Evolutionary conservation across 2,888 invertebrate species (phyloP), one percentile per base, ranked within the genome.

Genomic region (Cerastoderma edule): DNA sequence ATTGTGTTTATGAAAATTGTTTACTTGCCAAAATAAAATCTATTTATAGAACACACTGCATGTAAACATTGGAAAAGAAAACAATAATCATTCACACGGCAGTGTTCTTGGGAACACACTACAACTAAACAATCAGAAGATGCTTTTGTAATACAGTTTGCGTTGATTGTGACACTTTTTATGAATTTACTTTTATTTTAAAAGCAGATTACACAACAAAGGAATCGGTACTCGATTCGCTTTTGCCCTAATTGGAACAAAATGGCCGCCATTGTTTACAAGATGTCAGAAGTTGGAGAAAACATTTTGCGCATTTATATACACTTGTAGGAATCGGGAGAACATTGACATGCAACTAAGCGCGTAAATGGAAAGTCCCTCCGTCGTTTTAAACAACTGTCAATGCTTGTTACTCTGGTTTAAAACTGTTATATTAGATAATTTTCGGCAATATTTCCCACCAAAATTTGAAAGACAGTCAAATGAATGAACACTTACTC

Each of bases 401-500:
- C 72, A 72, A 1, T 4, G 19, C 22, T 39, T 8, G 10, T 22
- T 24, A 24, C 5, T 8, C 5, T 3, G 27, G 60, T 24, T 39
- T 39, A 39, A 35, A 1, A 35, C 39, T 35, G 33, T 39, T 60
- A 39, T 60, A 39, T 35, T 39, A 56, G 33, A 46, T 67, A 72
- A 67, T 54, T 24, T 64, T 27, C 16, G 28, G 8, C 16, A 54
- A 60, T 67, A 67, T 88, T 91, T 91, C 91, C 90, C 90, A 90
- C 91, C 91, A 91, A 91, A 91, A 89, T 90, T 91, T 88, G 84
- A 90, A 89, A 78, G 76, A 68, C 68, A 39, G 69, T 65, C 64
- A 64, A 71, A 78, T 74, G 68, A 78, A 78, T 77, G 71, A 74
- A 76, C 44, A 90, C 99, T 97, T 94, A 99, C 99, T 99, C 99